These are phyloP conservation scores for Perca fluviatilis DNA, from an alignment of 2,113 vertebrate species.

Conservation along the genomic window DNA sequence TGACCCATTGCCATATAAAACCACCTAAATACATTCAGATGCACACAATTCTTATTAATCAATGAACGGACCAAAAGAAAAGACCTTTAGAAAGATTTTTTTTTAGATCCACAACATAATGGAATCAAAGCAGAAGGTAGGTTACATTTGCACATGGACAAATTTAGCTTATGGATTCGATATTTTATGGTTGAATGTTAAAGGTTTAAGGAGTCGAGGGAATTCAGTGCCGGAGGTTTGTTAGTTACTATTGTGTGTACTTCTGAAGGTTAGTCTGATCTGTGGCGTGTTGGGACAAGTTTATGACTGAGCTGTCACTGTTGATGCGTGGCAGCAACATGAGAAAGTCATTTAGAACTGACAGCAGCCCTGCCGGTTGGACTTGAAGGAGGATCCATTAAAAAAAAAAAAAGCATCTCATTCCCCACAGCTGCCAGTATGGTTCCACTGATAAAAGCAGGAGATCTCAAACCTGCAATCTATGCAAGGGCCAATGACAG, in stretches of 20 bases:
- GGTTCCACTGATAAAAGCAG: background rate
- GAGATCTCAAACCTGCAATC: background rate
- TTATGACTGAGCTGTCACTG: background rate
- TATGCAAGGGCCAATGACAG: no score
- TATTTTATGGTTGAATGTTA: slow-evolving; percentile 1
- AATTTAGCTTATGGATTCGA: background rate
- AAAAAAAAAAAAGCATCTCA: background rate
- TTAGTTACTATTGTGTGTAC: slow-evolving; percentile 6
- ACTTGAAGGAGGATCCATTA: background rate
- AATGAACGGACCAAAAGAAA: background rate
- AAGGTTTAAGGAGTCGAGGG: background rate
- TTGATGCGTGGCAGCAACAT: slow-evolving; percentile 18
- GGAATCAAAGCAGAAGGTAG: background rate
- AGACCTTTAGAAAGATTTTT: background rate
- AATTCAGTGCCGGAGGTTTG: slow-evolving; percentile 21
- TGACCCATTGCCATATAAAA: background rate
- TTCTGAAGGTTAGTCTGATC: slow-evolving; percentile 30
- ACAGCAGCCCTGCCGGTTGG: slow-evolving; percentile 11
- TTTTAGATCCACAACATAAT: background rate
- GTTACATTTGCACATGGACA: background rate
- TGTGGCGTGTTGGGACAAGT: slow-evolving; percentile 41
- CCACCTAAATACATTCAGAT: background rate
- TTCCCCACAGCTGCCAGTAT: background rate
- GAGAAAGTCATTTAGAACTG: slow-evolving; percentile 6
- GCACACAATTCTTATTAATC: background rate